Conservation (phyloP, 35 echinoderm and acorn worm species). For the Apostichopus californicus region DNA sequence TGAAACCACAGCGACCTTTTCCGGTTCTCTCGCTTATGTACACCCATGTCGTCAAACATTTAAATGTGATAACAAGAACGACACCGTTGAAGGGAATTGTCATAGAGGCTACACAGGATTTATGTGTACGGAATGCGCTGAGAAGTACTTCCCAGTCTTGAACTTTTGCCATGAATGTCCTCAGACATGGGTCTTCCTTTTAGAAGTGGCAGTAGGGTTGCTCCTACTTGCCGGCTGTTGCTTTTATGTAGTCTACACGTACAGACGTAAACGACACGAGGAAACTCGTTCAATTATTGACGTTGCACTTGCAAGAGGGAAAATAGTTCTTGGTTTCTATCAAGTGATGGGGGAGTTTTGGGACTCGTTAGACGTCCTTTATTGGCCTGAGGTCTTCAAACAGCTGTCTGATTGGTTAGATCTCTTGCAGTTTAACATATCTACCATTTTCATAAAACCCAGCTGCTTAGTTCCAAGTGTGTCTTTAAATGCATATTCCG, state of each 20-base stretch:
- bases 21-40: too few relatives aligned
- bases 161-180: not conserved
- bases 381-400: not conserved
- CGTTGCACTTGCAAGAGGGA: conserved; percentile 8
- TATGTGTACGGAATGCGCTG: not conserved
- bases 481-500: too few relatives aligned
- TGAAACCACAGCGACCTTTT: too few relatives aligned
- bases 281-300: conserved; percentile 15
- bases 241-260: too few relatives aligned
- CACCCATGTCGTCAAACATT: too few relatives aligned
- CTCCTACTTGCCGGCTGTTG: too few relatives aligned
- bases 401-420: not conserved
- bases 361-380: not conserved
- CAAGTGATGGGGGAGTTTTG: conserved; percentile 44
- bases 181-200: too few relatives aligned
- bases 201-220: too few relatives aligned
- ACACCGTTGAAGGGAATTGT: not conserved
- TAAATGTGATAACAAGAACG: not conserved
- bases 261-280: not conserved
- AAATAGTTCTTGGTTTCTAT: conserved; percentile 51
- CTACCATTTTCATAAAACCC: conserved; percentile 11
- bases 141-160: not conserved
- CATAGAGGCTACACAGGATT: not conserved
- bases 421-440: conserved; percentile 10
- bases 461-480: not conserved